Base-by-base conservation (phyloP, 2,113 vertebrate species). In the Pseudopodoces humilis region DNA sequence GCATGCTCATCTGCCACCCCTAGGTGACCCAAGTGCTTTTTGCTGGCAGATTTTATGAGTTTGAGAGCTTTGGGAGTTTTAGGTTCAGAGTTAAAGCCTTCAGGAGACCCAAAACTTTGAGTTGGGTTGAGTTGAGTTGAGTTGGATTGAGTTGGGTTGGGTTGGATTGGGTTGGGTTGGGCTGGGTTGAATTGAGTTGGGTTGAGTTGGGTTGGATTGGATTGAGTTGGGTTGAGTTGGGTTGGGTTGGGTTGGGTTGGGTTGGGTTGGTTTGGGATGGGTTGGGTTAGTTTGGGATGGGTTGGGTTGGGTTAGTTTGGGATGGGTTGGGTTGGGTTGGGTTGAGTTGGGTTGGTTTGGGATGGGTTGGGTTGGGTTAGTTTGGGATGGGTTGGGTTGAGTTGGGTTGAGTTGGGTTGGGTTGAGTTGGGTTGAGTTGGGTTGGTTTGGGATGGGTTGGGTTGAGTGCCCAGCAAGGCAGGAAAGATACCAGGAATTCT, bases 221-320 rank as follows among this genome's bases (percentile, higher is more conserved):
- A 9, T 21, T 63, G 39, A 1, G 33, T 25, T 67, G 64, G 0
- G 22, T n/a, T 46, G 63, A 13, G 27, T 3, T 39, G 68, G 3
- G 13, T 21, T 63, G 39, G 1, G 33, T 25, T 67, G 64, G 0
- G 22, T n/a, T 46, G 63, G 3, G 21, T 46, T 37, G 43, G 0
- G 11, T 7, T 35, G 41, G 1, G 31, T 16, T 58, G 31, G 3
- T 7, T 12, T 47, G 44, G 2, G 33, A 20, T 68, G n/a, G 3
- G 27, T 6, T 37, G n/a, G 1, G 14, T 13, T 39, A 9, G 37
- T 37, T 37, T 37, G 37, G 37, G 37, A 10, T 43, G 14, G 3
- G 25, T 30, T 20, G 46, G 7, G 7, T 15, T 37, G n/a, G 0
- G 7, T 28, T 69, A 0, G 4, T 28, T 27, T n/a, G n/a, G n/a